A percentile compares a stretch with the other conserved stretches of the same genome.
Conservation (phyloP, 2,113 vertebrate genomes). For the Mustelus asterias region DNA sequence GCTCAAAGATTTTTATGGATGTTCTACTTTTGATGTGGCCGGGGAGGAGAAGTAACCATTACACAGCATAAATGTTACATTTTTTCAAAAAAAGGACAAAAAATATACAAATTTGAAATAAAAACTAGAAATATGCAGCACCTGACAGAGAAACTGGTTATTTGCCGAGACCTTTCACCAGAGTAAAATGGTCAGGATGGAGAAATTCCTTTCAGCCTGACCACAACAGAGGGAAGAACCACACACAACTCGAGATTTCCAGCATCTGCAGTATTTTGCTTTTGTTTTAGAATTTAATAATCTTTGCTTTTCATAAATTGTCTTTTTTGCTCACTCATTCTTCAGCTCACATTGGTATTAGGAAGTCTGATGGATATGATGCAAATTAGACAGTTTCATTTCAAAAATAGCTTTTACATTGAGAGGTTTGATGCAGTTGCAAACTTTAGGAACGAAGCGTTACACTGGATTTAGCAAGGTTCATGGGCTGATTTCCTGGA, state of each 20-base stretch:
- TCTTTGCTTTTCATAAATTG: neutral
- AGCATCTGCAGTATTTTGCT: too few relatives aligned
- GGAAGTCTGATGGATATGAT: neutral
- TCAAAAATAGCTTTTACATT: conserved; percentile 1
- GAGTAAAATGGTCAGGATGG: neutral
- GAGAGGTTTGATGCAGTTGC: neutral
- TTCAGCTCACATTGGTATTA: neutral
- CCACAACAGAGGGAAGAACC: neutral
- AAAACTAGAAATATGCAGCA: neutral
- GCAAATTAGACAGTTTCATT: neutral
- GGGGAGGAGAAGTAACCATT: neutral
- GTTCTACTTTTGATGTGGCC: neutral
- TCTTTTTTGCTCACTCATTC: neutral
- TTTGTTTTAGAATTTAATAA: neutral
- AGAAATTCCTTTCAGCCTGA: too few relatives aligned
- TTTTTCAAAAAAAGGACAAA: neutral
- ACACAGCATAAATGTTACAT: neutral
- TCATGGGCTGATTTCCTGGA: neutral
- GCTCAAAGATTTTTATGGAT: neutral
- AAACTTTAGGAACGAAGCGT: neutral
- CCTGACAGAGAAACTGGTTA: neutral
- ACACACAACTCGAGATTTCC: neutral
- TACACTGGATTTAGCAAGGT: neutral
- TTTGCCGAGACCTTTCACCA: neutral
- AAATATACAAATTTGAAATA: neutral